Base-by-base conservation (phyloP, 1,140 invertebrate genomes). In the Marisa cornuarietis region DNA sequence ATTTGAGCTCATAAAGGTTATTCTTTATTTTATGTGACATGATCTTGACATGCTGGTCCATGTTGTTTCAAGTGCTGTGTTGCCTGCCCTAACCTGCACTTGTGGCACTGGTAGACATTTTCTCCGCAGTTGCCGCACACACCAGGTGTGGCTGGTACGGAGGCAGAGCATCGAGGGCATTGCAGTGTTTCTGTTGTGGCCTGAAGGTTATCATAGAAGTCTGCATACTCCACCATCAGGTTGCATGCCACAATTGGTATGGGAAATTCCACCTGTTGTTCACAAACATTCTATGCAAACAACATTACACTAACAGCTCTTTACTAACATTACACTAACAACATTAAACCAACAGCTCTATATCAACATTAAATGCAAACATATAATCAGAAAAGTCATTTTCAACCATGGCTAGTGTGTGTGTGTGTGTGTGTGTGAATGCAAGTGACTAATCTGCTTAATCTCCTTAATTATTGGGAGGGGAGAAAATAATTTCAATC, bases 51-150 rank as follows among this genome's bases (percentile, higher is more conserved):
- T 22, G 2, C 66, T n/a, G 31, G 31, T 42, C 31, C 31, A 42
- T 42, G 6, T 42, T 42, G 0, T 42, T 42, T 42, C 31, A 49
- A 24, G 26, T 20, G 65, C 77, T 11, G 26, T 20, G 65, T 80
- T 11, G 1, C 22, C 26, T 63, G 5, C 62, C 66, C 80, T 86
- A 87, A 94, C 94, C 96, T 94, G 92, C 97, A 99, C 91, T 99
- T 99, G 90, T 98, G 96, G 89, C 98, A 99, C 87, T 99, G 98
- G 90, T 97, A 99, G 0, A 99, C 98, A 91, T 99, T 99, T 90
- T 99, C 98, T 6, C 98, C 98, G 90, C 98, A 99, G 90, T 99
- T 99, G 0, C 95, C 95, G 89, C 98, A 99, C 0, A 99, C 97
- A 1, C 98, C 98, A 0, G 98, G 98, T 92, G 98, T 98, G 0